phyloP scores from a whole-genome alignment of 1,140 invertebrate genomes.

The Microplitis mediator region DNA sequence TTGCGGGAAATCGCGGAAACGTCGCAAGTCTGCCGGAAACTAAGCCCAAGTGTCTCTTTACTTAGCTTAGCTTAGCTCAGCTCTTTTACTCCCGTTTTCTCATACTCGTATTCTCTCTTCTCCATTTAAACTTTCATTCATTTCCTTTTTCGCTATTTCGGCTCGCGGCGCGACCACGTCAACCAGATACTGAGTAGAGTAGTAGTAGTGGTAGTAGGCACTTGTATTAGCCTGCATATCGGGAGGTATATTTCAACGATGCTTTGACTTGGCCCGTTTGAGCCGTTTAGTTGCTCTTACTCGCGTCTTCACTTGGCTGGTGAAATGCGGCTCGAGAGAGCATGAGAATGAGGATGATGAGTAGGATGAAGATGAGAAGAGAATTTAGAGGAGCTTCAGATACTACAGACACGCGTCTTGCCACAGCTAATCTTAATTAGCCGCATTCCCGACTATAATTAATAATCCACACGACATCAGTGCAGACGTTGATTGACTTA shows the following conservation, averaged over 20 bases:
- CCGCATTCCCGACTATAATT: conserved; percentile 26
- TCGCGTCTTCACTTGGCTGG: neutral
- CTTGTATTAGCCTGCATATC: neutral
- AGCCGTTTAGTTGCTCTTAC: neutral
- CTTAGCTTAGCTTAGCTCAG: neutral
- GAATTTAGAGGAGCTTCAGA: too few relatives aligned
- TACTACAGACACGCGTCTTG: conserved; percentile 17
- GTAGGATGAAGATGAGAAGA: too few relatives aligned
- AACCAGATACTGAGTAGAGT: neutral
- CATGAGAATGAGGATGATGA: neutral
- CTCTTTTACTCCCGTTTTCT: neutral
- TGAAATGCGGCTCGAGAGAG: neutral
- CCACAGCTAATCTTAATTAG: conserved; percentile 30
- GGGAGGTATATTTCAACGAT: conserved; percentile 12
- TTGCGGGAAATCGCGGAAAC: conserved; percentile 19
- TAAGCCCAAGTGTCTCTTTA: conserved; percentile 13
- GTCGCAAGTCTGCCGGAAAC: conserved; percentile 15
- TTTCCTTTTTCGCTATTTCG: conserved; percentile 14
- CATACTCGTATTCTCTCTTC: too few relatives aligned
- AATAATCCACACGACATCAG: conserved; percentile 21
- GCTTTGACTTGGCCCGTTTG: conserved; percentile 15
- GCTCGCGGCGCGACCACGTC: neutral
- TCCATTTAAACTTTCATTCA: conserved; percentile 13
- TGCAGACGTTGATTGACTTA: conserved; percentile 17
- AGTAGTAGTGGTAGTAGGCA: neutral